Base-by-base conservation (phyloP, 2,888 invertebrate species). In the Mongoloraphidia duomilia region DNA sequence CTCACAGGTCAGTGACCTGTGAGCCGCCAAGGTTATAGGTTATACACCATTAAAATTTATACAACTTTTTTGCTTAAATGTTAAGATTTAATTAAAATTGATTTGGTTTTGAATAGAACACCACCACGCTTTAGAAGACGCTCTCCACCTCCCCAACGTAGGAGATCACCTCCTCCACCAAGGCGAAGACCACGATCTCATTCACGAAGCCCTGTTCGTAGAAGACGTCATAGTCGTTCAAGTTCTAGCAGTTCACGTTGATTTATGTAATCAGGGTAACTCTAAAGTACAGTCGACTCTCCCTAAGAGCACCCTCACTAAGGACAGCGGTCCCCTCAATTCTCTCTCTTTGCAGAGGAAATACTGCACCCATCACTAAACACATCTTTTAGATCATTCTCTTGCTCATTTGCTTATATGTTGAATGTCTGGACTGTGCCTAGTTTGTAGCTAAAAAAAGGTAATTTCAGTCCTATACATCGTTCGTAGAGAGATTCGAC, bases 231-330 rank as follows among this genome's bases (percentile, higher is more conserved):
- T 63, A 79, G 79, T 65, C 76, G 82, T 64, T 82, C 82, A 55
- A 82, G 82, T 60, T 82, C 83, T 52, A 83, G 82, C 66, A 82
- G 82, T 65, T 82, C 82, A 57, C 77, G 82, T 13, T 44, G 26
- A 44, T 12, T 13, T 10, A 10, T 17, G 13, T 17, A 41, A 41
- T 41, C 26, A 17, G 14, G 10, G 8, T 26, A n/a, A 41, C 12
- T 44, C 38, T 47, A 44, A 41, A 33, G 42, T 39, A 46, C 47
- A 41, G 44, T 17, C 9, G 33, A 40, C 12, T 35, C 35, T 26
- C 44, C 11, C 14, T 34, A 42, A 42, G 13, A 42, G 9, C 14
- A 36, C 43, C 46, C 46, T 50, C 12, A 50, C 46, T 38, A 6
- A 6, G 26, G 6, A 26, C 6, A 6, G 26, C 6, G 6, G 3